Evolutionary conservation across 2,888 invertebrate genomes (phyloP), one percentile per base, ranked within the genome.

Genomic region (Tryphoninae sp.): DNA sequence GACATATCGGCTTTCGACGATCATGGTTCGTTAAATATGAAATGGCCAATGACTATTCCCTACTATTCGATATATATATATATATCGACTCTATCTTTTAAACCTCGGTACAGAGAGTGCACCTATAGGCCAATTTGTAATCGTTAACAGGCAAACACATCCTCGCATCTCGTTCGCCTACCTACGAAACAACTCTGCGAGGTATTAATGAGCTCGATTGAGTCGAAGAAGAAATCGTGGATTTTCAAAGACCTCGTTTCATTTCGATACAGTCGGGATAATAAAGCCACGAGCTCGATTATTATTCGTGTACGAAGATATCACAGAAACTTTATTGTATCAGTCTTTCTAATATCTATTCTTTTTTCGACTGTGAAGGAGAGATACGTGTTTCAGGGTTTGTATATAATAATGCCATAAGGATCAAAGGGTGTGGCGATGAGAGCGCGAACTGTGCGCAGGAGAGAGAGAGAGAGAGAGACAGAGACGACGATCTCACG

Each of bases 41-140:
- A 51, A n/a, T n/a, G 13, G 16, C 33, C 45, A 13, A 45, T 53
- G 6, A 33, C 53, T 26, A 42, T 11, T 53, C n/a, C 19, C 16
- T 19, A 11, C 45, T 45, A 45, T 13, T 9, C 59, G 40, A 40
- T 64, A 33, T 16, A 55, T 26, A 69, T 55, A 40, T 64, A 33
- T 16, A 55, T 26, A 69, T 55, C 40, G 16, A 62, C 8, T 26
- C 33, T 65, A 22, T 86, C 86, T 89, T 89, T 90, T 90, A 90
- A 91, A 90, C 89, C 88, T 84, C 85, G 87, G 87, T 89, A 89
- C 88, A 87, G 87, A 51, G 65, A 65, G 26, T 65, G 89, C 86
- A 86, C 89, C 88, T 87, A 91, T 91, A 88, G 87, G 86, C 81
- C 89, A 84, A 91, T 91, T 91, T 91, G 89, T 90, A 90, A 91